Percentiles rank a stretch among this genome's conserved stretches.
Evolutionary conservation across 2,888 invertebrate genomes (phyloP).

Genomic region (Teleiodes luculella): DNA sequence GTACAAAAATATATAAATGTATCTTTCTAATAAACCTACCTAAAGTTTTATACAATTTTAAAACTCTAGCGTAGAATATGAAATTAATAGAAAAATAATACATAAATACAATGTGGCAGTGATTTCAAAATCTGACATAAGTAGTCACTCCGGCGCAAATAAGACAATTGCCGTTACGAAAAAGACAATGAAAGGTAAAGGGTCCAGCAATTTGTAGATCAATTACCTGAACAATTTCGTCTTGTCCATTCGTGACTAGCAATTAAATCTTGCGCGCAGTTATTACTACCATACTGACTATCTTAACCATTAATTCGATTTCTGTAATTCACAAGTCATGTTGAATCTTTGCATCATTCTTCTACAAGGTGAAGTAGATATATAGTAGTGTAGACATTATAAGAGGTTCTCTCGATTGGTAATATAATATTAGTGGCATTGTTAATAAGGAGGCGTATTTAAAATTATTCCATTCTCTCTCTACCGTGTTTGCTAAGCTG

Average conservation of each 20-base stretch:
- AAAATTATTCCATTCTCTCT: too few relatives aligned
- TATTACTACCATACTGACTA: background rate
- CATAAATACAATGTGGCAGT: too few relatives aligned
- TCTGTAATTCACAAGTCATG: background rate
- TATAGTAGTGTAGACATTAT: too few relatives aligned
- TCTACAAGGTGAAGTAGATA: background rate
- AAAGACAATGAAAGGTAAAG: constrained; percentile 3
- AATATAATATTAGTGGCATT: too few relatives aligned
- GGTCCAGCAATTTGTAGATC: constrained; percentile 1
- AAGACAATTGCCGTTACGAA: background rate
- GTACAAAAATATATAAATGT: too few relatives aligned
- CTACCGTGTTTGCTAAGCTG: too few relatives aligned
- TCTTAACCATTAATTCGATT: background rate
- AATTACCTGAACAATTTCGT: constrained; percentile 3
- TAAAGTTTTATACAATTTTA: too few relatives aligned
- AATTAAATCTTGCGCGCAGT: constrained; percentile 6
- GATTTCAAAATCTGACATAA: background rate
- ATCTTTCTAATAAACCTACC: too few relatives aligned
- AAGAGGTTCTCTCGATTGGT: too few relatives aligned
- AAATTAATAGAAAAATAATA: background rate
- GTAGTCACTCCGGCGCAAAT: background rate
- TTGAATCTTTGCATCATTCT: constrained; percentile 1
- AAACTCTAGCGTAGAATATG: too few relatives aligned
- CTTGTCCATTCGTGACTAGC: constrained; percentile 1
- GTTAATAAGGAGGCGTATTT: too few relatives aligned